phyloP scores from a whole-genome alignment of 2,113 vertebrate genomes.

The Malurus alboscapulatus region DNA sequence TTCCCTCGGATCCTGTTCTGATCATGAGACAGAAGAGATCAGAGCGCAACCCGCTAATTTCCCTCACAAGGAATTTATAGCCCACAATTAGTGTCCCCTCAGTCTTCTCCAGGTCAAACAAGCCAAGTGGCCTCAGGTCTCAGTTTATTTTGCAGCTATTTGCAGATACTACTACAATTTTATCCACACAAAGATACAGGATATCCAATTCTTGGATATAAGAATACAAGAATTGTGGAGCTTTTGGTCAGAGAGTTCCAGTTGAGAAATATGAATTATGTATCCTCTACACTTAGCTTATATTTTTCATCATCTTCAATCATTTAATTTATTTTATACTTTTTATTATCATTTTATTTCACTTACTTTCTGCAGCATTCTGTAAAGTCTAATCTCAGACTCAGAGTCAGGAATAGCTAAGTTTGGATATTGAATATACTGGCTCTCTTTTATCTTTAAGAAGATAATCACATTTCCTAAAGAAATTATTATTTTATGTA shows the following conservation, averaged over 20 bases:
- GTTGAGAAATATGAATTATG: background rate
- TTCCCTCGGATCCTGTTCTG: fast-evolving
- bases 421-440: background rate
- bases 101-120: background rate
- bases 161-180: background rate
- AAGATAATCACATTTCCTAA: background rate
- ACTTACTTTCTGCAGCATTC: background rate
- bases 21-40: background rate
- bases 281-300: background rate
- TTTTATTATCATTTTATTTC: background rate
- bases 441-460: background rate
- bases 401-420: background rate
- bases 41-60: background rate
- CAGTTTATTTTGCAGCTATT: background rate
- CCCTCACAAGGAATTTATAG: background rate
- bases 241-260: background rate
- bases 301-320: background rate
- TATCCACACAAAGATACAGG: background rate
- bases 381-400: background rate
- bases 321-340: background rate
- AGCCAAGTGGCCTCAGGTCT: background rate
- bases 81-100: background rate
- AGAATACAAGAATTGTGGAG: background rate
- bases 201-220: background rate
- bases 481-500: background rate